Percentiles rank a stretch among this genome's conserved stretches.
Evolutionary conservation across 2,888 invertebrate genomes (phyloP).

Genomic region (Stenodera caucasica): DNA sequence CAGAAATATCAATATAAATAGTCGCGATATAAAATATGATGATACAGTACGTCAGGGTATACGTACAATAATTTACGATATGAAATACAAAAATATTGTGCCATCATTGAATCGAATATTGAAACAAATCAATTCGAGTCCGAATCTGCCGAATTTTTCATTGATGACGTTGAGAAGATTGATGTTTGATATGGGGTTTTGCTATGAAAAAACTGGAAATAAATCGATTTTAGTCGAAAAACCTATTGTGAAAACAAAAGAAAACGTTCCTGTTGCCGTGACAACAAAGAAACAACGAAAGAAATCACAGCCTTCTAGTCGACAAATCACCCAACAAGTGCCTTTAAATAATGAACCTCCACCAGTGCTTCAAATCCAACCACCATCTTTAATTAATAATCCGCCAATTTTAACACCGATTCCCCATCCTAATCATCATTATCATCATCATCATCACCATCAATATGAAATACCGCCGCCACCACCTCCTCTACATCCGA

Average conservation of each 20-base stretch:
- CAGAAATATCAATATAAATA: constrained; percentile 53
- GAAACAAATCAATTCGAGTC: constrained; percentile 46
- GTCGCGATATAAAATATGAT: constrained; percentile 53
- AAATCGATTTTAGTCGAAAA: constrained; percentile 52
- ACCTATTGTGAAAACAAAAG: constrained; percentile 9
- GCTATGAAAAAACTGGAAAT: constrained; percentile 50
- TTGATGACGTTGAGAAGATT: constrained; percentile 52
- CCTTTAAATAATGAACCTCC: constrained; percentile 17
- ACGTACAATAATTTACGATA: constrained; percentile 50
- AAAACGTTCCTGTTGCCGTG: not conserved
- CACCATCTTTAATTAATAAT: not conserved
- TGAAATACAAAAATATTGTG: constrained; percentile 48
- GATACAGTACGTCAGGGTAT: constrained; percentile 49
- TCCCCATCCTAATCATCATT: not conserved
- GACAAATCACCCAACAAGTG: constrained; percentile 19
- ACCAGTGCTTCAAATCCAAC: not conserved
- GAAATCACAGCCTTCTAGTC: constrained; percentile 12
- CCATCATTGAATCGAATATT: constrained; percentile 52
- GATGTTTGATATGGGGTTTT: constrained; percentile 54
- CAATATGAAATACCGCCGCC: constrained; percentile 4
- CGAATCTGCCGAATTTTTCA: constrained; percentile 50
- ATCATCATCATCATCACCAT: constrained; percentile 8
- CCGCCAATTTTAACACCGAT: not conserved
- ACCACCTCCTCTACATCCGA: constrained; percentile 12
- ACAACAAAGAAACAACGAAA: constrained; percentile 6